Evolutionary conservation across 2,113 vertebrate species (phyloP).

Genomic region (Chionodraco myersi): DNA sequence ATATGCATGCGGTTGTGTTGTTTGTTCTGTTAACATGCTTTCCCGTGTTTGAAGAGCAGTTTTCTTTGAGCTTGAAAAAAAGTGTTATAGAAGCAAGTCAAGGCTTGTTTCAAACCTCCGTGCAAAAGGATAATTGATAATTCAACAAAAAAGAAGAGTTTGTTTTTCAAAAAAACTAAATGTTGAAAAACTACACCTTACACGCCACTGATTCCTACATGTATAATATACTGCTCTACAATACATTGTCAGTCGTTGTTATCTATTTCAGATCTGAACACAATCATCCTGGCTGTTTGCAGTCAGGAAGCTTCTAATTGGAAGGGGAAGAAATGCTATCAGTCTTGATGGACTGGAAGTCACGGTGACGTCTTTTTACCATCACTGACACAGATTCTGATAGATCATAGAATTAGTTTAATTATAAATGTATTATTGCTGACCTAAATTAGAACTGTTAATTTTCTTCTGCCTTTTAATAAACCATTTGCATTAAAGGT

Average conservation of each 20-base stretch:
- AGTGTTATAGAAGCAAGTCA: too few species aligned
- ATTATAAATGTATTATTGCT: not conserved
- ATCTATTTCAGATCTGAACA: constrained; percentile 32
- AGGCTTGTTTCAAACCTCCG: not conserved
- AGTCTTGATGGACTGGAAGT: constrained; percentile 21
- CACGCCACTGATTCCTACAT: not conserved
- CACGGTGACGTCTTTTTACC: not conserved
- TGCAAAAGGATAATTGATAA: too few species aligned
- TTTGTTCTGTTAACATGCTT: too few species aligned
- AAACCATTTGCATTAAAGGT: constrained; percentile 28
- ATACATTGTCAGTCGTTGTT: not conserved
- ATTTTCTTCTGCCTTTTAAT: not conserved
- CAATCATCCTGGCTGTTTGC: constrained; percentile 6
- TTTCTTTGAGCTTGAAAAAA: too few species aligned
- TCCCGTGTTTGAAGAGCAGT: too few species aligned
- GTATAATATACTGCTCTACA: not conserved
- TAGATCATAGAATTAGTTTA: not conserved
- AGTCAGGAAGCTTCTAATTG: constrained; percentile 34
- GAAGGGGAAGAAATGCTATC: constrained; percentile 27
- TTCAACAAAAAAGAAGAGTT: too few species aligned
- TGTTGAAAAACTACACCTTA: not conserved
- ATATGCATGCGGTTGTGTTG: too few species aligned
- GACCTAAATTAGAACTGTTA: not conserved
- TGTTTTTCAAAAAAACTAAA: too few species aligned
- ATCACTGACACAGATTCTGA: constrained; percentile 10